These are phyloP conservation scores for Pristionchus arcanus DNA, from an alignment of 2,888 invertebrate genomes.

Conservation along the genomic window DNA sequence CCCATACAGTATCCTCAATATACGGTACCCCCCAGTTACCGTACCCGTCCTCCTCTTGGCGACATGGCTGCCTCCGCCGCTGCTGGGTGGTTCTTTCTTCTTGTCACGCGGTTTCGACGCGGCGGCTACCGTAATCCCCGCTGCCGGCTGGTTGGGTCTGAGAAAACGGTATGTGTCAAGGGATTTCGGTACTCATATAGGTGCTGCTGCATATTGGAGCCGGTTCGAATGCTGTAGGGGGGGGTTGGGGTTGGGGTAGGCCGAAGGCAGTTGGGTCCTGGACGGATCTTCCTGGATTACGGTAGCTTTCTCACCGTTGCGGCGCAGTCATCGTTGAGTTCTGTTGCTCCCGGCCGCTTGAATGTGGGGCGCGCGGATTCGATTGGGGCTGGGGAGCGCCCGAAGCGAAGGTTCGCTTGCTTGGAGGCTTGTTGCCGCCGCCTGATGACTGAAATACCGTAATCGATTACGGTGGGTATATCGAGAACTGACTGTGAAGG, in stretches of 20 bases:
- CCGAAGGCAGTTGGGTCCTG: neutral
- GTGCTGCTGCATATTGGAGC: too few relatives aligned
- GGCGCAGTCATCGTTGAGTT: neutral
- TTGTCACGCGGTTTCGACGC: neutral
- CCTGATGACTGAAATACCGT: constrained; percentile 15
- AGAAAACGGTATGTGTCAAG: neutral
- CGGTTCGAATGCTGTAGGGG: neutral
- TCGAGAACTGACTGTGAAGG: neutral
- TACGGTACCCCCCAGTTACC: neutral
- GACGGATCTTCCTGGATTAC: neutral
- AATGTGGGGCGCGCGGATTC: neutral
- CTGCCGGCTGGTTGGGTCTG: neutral
- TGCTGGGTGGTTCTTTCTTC: neutral
- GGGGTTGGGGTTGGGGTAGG: neutral
- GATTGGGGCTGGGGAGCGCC: neutral
- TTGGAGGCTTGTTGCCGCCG: neutral
- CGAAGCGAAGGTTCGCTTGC: neutral
- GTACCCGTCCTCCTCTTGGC: neutral
- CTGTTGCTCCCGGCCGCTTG: neutral
- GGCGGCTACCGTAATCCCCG: neutral
- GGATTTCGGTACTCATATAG: neutral
- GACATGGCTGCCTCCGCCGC: neutral
- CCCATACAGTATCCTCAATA: neutral
- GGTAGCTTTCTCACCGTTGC: neutral
- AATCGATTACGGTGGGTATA: neutral